phyloP scores from a whole-genome alignment of 1,140 invertebrate species.

The Drosophila tropicalis region DNA sequence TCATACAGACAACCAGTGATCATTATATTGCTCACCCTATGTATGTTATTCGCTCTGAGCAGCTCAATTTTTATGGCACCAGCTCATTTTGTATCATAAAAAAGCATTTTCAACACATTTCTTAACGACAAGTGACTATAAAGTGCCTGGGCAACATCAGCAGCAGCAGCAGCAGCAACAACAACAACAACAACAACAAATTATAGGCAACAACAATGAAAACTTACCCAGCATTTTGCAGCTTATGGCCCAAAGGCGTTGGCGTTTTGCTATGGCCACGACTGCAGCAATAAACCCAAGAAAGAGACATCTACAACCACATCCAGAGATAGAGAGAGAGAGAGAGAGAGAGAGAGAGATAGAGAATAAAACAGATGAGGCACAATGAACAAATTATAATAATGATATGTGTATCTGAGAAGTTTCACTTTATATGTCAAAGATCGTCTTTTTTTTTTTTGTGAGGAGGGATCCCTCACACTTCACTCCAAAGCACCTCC shows the following conservation, averaged over 20 bases:
- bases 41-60: background rate
- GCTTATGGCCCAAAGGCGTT: constrained; percentile 76
- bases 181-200: constrained; percentile 26
- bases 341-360: background rate
- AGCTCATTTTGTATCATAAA: constrained; percentile 76
- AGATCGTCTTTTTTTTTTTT: background rate
- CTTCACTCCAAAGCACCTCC: background rate
- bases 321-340: background rate
- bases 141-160: constrained; percentile 35
- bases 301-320: background rate
- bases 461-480: no score
- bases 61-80: constrained; percentile 64
- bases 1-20: background rate
- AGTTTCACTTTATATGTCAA: constrained; percentile 39
- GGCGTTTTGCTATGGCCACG: constrained; percentile 49
- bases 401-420: constrained; percentile 58
- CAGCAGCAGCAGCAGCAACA: constrained; percentile 38
- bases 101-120: constrained; percentile 78
- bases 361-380: constrained; percentile 2
- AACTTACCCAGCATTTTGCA: constrained; percentile 71
- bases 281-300: constrained; percentile 66
- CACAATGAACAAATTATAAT: constrained; percentile 76
- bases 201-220: constrained; percentile 34
- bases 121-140: constrained; percentile 71
- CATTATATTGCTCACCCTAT: constrained; percentile 55